Base-by-base conservation (phyloP, 2,113 vertebrate species). In the Xyliphius kryptos region DNA sequence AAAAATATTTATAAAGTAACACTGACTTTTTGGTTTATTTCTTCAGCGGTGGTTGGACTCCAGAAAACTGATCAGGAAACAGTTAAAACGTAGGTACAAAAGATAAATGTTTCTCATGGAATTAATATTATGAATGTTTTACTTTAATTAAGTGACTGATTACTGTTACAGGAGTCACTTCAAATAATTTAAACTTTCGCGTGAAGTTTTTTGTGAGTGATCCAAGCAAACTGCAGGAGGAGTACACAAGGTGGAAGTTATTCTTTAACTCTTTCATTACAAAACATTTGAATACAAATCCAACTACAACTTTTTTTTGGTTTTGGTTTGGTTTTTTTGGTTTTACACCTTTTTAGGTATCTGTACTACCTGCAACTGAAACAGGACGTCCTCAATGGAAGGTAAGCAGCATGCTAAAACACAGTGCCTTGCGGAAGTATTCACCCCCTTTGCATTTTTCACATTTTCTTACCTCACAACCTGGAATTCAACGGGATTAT, bases 161-260 rank as follows among this genome's bases (percentile, higher is more conserved):
- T 9, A 52, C 9, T 55, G 13, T 65, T n/a, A 59, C 36, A 98
- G 95, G 94, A 89, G 91, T 92, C 66, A 92, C 94, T 43, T 92
- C 93, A 64, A 90, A 99, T 77, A 91, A 80, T 80, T 81, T 99
- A 81, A 97, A 90, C 74, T 98, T 99, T 79, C 90, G 94, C 88
- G 96, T 99, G 77, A 99, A 99, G 85, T 99, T 99, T 84, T 99
- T 98, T 85, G 94, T 98, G 76, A 86, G 89, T 60, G 94, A 98
- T 70, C 93, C 93, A 56, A 84, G 86, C 77, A 99, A 99, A 80
- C 91, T 99, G 72, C 96, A 99, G 82, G 95, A 99, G 84, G 96
- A 99, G 79, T 99, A 99, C 79, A 99, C 96, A 75, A 90, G 96
- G 96, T 98, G 77, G 87, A 79, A 47, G 11, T 12, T 6, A 32